Evolutionary conservation across 2,888 invertebrate species (phyloP).

Genomic region (Protophormia terraenovae): DNA sequence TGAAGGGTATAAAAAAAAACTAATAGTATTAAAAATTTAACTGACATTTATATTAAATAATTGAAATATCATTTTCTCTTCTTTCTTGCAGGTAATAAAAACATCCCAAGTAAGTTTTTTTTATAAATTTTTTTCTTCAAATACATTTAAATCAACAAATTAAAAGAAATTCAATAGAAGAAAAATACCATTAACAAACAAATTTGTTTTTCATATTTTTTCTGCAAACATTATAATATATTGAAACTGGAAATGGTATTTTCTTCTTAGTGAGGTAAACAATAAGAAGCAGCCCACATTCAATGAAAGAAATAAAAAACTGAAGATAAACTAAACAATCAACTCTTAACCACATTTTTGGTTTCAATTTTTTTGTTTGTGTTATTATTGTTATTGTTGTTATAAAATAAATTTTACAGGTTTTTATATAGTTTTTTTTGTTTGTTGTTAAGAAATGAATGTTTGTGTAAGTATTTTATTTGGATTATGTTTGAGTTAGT

Average conservation of each 20-base stretch:
- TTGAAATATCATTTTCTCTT: background rate
- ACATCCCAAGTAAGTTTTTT: conserved; percentile 15
- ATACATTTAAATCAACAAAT: background rate
- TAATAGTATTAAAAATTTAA: background rate
- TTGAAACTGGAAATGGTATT: conserved; percentile 26
- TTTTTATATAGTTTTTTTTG: conserved; percentile 32
- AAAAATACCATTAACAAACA: background rate
- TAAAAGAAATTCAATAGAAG: background rate
- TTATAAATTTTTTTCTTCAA: background rate
- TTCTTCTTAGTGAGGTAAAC: conserved; percentile 16
- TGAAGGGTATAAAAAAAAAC: no score
- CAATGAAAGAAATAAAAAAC: conserved; percentile 34
- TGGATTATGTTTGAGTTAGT: conserved; percentile 29
- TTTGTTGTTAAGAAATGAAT: background rate
- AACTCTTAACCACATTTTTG: conserved; percentile 46
- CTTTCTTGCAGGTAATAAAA: conserved; percentile 21
- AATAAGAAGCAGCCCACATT: conserved; percentile 57
- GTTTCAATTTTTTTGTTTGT: background rate
- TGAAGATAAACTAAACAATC: conserved; percentile 56
- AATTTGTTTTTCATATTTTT: conserved; percentile 30
- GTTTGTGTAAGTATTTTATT: conserved; percentile 30
- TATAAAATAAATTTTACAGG: conserved; percentile 51
- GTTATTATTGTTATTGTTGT: conserved; percentile 39
- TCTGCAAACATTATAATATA: conserved; percentile 1
- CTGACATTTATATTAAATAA: background rate